Evolutionary conservation across 2,888 invertebrate genomes (phyloP).

Genomic region (Trachelus stipa): DNA sequence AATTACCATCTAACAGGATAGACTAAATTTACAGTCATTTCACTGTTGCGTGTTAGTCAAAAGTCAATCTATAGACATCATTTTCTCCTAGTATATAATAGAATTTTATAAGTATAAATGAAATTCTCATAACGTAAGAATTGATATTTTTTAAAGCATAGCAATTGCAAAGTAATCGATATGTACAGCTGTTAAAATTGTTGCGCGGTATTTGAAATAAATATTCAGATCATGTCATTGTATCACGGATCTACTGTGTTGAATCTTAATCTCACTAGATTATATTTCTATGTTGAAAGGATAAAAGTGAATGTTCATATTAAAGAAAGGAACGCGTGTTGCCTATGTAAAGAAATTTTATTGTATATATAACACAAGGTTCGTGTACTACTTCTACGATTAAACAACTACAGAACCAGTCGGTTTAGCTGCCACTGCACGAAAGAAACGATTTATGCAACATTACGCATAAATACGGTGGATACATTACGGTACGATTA

Average conservation of each 20-base stretch:
- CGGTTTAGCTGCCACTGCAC: slow-evolving; percentile 28
- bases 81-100: background rate
- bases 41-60: background rate
- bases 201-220: background rate
- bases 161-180: background rate
- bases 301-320: background rate
- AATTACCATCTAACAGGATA: background rate
- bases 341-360: slow-evolving; percentile 31
- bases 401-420: slow-evolving; percentile 51
- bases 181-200: background rate
- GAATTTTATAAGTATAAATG: background rate
- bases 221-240: background rate
- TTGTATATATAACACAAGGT: slow-evolving; percentile 46
- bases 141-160: background rate
- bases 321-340: background rate
- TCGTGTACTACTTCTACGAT: slow-evolving; percentile 51
- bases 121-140: background rate
- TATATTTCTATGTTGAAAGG: background rate
- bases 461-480: slow-evolving; percentile 37
- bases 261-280: background rate
- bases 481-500: slow-evolving; percentile 51
- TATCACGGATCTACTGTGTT: background rate
- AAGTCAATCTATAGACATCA: background rate
- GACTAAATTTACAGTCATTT: background rate
- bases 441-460: slow-evolving; percentile 15